Conservation (phyloP, 2,888 invertebrate genomes). For the Euzetes globulus region DNA sequence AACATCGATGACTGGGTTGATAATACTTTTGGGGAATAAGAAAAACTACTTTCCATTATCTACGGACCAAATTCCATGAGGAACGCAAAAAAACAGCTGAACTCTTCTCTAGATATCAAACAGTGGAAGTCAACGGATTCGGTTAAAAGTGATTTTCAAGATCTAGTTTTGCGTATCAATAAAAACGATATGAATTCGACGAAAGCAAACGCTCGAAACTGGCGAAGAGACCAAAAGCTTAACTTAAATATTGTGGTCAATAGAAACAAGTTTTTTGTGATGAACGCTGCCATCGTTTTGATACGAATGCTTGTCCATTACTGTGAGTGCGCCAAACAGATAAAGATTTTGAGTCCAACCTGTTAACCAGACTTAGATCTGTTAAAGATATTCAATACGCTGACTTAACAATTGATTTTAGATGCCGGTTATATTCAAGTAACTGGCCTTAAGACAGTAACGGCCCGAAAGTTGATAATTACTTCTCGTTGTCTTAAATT, state of each 20-base stretch:
- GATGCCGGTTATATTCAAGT: slow-evolving; percentile 93
- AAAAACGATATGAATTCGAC: slow-evolving; percentile 24
- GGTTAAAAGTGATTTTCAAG: slow-evolving; percentile 79
- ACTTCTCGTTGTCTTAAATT: slow-evolving; percentile 52
- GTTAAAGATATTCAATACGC: slow-evolving; percentile 57
- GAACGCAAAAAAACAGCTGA: slow-evolving; percentile 77
- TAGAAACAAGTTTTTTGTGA: slow-evolving; percentile 39
- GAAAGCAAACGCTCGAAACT: not conserved
- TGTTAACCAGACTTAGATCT: slow-evolving; percentile 83
- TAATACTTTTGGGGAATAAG: no score
- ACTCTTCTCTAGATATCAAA: slow-evolving; percentile 76
- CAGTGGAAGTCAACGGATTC: slow-evolving; percentile 82
- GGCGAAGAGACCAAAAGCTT: not conserved
- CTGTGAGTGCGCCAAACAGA: slow-evolving; percentile 66
- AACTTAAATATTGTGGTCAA: slow-evolving; percentile 26
- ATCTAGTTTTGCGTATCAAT: slow-evolving; percentile 60
- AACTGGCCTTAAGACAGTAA: slow-evolving; percentile 87
- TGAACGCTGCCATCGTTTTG: slow-evolving; percentile 69
- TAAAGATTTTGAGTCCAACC: slow-evolving; percentile 68
- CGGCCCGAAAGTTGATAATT: slow-evolving; percentile 66
- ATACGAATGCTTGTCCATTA: slow-evolving; percentile 87
- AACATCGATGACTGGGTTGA: no score
- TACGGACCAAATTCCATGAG: slow-evolving; percentile 86
- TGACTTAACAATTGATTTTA: slow-evolving; percentile 77
- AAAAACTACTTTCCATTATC: slow-evolving; percentile 76